phyloP scores from a whole-genome alignment of 2,797 vertebrate genomes.

The Carapus acus region DNA sequence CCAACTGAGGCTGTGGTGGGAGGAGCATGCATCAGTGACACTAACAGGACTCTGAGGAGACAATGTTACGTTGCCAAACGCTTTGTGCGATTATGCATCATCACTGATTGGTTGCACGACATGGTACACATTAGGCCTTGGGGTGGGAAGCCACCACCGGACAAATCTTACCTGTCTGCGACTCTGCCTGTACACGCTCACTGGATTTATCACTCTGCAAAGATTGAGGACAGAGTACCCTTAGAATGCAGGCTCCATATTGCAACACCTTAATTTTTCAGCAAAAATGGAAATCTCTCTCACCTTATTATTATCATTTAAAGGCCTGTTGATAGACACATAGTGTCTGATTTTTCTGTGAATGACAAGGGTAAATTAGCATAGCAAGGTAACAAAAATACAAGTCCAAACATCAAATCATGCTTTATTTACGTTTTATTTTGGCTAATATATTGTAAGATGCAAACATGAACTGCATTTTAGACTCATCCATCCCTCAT shows the following conservation, averaged over 20 bases:
- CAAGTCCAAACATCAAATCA: too few species aligned
- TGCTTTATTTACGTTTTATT: too few species aligned
- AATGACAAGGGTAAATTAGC: constrained; percentile 42
- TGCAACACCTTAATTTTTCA: constrained; percentile 9
- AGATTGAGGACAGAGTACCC: constrained; percentile 37
- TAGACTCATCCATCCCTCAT: too few species aligned
- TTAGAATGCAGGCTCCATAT: constrained; percentile 29
- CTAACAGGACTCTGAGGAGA: too few species aligned
- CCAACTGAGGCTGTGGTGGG: too few species aligned
- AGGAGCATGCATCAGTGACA: too few species aligned
- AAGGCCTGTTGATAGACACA: constrained; percentile 97
- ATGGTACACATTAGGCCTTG: not conserved
- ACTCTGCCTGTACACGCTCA: constrained; percentile 87
- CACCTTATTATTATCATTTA: constrained; percentile 95
- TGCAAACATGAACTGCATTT: too few species aligned
- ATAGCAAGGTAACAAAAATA: too few species aligned
- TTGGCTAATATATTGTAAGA: too few species aligned
- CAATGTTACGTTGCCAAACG: too few species aligned
- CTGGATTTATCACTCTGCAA: constrained; percentile 81
- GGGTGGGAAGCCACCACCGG: not conserved
- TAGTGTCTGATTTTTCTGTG: constrained; percentile 99
- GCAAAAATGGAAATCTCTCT: constrained; percentile 27
- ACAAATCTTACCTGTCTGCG: constrained; percentile 81
- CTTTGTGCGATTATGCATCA: not conserved
- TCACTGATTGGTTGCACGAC: not conserved